Evolutionary conservation across 1,140 invertebrate genomes (phyloP), one percentile per base, ranked within the genome.

Genomic region (Zaprionus tsacasi): DNA sequence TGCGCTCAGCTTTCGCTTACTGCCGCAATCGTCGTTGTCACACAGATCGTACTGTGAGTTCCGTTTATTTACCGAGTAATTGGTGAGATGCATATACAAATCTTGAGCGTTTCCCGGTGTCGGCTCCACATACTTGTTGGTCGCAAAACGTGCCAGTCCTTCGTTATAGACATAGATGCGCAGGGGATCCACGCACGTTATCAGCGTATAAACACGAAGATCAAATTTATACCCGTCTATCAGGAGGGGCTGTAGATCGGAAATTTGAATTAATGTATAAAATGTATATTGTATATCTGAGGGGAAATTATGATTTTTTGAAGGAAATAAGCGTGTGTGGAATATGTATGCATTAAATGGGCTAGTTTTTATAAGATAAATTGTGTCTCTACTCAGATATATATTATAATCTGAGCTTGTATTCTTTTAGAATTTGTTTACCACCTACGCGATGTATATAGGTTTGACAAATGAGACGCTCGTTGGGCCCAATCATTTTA

Each of bases 211-310:
- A 13, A 99, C 94, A 64, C 99, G 94, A 35, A 99, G 94, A 93
- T 99, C 99, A 93, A 99, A 99, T 93, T 99, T 99, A 90, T 97
- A 99, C 15, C 97, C 98, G 93, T 99, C 98, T 36, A 99, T 97
- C 5, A 99, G 94, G 81, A 97, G 98, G 0, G 96, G 96, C 93
- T 96, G 93, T 0, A 54, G 43, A 92, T 76, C 38, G 13, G 8
- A 17, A 35, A 33, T 6, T 4, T 10, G 1, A 10, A 30, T 6
- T 12, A 6, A 3, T 36, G 11, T 58, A 8, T 8, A 7, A 8
- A 2, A 2, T 1, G 21, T 21, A n/a, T n/a, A n/a, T n/a, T n/a
- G n/a, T n/a, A n/a, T n/a, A n/a, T n/a, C n/a, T n/a, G n/a, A n/a
- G n/a, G n/a, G n/a, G n/a, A n/a, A n/a, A n/a, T n/a, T n/a, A n/a